These are phyloP conservation scores for Malacoctenus gilli DNA, from an alignment of 2,797 vertebrate species.

Conservation along the genomic window DNA sequence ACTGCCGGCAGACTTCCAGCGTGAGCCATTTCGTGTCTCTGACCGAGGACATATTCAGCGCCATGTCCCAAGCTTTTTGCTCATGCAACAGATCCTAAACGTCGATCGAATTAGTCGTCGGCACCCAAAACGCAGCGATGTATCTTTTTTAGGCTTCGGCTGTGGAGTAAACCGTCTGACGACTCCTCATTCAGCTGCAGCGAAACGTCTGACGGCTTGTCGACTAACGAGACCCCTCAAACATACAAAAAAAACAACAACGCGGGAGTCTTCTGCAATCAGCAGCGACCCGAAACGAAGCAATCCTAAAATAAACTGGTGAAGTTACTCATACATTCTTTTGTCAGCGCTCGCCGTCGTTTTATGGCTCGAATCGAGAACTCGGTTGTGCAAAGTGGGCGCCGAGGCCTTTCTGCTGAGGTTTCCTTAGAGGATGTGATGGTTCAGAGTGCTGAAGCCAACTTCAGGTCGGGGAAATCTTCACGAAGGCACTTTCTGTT, in stretches of 20 bases:
- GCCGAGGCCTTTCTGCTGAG: no score
- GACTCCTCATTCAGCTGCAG: conserved; percentile 58
- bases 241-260: no score
- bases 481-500: conserved; percentile 81
- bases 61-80: conserved; percentile 82
- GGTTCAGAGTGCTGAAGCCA: no score
- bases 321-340: conserved; percentile 61
- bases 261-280: no score
- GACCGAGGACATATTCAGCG: conserved; percentile 92
- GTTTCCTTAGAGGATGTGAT: no score
- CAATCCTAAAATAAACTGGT: conserved; percentile 18
- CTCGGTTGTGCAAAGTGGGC: conserved; percentile 53
- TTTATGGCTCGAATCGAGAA: conserved; percentile 50
- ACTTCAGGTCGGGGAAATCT: conserved; percentile 64
- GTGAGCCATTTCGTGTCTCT: conserved; percentile 99
- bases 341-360: conserved; percentile 63
- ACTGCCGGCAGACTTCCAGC: conserved; percentile 97
- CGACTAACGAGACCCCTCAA: no score
- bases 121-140: no score
- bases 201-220: conserved; percentile 33
- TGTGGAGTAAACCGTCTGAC: no score
- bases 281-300: no score
- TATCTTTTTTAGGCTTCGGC: no score
- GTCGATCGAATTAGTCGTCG: conserved; percentile 32
- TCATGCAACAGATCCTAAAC: conserved; percentile 40